These are phyloP conservation scores for Xestia ashworthii DNA, from an alignment of 2,888 invertebrate genomes.

Conservation along the genomic window DNA sequence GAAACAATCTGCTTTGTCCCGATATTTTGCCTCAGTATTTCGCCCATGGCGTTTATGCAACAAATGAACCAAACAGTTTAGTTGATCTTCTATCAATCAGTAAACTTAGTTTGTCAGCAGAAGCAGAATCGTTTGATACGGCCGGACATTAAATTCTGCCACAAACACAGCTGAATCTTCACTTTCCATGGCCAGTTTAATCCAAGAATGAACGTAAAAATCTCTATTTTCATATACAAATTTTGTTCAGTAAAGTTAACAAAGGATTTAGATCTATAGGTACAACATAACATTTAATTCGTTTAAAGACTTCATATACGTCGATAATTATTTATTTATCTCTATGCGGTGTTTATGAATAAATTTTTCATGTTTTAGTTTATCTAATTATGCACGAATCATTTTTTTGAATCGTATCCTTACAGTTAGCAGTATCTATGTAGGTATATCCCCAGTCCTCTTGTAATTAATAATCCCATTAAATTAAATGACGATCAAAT, in stretches of 20 bases:
- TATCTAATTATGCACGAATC: not conserved
- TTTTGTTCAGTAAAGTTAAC: too few relatives aligned
- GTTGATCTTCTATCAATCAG: constrained; percentile 21
- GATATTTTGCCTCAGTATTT: constrained; percentile 17
- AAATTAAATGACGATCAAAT: constrained; percentile 26
- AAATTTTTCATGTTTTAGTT: not conserved
- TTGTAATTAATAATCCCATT: constrained; percentile 31
- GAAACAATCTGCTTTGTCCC: not conserved
- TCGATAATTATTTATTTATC: not conserved
- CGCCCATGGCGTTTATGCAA: constrained; percentile 11
- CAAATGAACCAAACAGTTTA: constrained; percentile 7
- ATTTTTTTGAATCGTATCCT: not conserved
- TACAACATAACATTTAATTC: not conserved
- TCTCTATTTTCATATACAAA: not conserved
- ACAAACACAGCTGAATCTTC: not conserved
- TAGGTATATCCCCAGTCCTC: not conserved
- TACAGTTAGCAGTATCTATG: not conserved
- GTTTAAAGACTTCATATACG: not conserved
- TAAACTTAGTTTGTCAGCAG: constrained; percentile 6
- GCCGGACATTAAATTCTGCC: not conserved
- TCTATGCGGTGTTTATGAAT: not conserved
- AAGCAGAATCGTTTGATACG: not conserved
- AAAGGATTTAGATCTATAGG: not conserved
- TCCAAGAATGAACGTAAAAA: not conserved
- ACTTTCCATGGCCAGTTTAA: not conserved